Evolutionary conservation across 1,140 invertebrate species (phyloP).

Genomic region (Triops cancriformis): DNA sequence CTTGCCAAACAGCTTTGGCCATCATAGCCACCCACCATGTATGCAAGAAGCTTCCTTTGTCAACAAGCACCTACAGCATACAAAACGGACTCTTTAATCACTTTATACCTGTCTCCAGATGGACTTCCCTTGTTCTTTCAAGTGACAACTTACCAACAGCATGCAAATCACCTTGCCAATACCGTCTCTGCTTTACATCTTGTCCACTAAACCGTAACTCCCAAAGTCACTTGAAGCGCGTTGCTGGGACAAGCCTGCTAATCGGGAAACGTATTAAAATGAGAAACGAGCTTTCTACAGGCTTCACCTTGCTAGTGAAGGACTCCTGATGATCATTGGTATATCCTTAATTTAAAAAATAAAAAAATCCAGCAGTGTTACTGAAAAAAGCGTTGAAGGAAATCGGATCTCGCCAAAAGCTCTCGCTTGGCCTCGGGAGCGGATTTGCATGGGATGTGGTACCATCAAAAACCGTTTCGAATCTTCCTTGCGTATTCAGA

Average conservation of each 20-base stretch:
- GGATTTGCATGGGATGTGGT: neutral
- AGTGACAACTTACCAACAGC: constrained; percentile 1
- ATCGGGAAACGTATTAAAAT: too few species aligned
- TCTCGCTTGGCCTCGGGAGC: neutral
- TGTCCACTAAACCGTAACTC: neutral
- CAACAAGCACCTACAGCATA: neutral
- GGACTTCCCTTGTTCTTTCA: neutral
- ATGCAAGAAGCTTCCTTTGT: neutral
- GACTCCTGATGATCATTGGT: too few species aligned
- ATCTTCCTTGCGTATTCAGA: neutral
- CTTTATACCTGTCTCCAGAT: neutral
- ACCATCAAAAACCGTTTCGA: neutral
- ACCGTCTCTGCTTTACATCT: neutral
- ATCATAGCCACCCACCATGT: neutral
- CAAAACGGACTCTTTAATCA: neutral
- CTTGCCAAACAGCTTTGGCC: neutral
- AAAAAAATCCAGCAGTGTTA: too few species aligned
- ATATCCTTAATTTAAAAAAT: too few species aligned
- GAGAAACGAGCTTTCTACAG: too few species aligned
- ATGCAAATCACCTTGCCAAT: neutral
- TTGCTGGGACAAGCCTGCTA: too few species aligned
- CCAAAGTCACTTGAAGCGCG: neutral
- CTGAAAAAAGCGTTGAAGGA: neutral
- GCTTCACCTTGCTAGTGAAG: too few species aligned
- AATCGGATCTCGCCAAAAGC: neutral